Evolutionary conservation across 1,140 invertebrate genomes (phyloP), one percentile per base, ranked within the genome.

Genomic region (Cataglyphis hispanica): DNA sequence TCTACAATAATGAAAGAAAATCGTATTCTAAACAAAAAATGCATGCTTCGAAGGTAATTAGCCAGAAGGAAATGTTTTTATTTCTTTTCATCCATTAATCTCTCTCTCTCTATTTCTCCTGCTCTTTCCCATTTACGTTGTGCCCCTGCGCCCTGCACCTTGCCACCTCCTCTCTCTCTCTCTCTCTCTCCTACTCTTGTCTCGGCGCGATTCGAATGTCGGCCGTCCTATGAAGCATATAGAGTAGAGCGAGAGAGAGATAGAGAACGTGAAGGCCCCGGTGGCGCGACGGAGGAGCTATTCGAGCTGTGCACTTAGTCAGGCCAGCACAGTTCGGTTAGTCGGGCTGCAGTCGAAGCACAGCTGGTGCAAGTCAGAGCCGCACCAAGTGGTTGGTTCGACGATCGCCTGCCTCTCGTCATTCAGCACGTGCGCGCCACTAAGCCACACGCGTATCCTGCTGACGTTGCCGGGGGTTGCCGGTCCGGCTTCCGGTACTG

Each of bases 81-180:
- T 56, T 8, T 56, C 27, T 37, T 37, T 75, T 16, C 53, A 19
- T 27, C 31, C 6, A 58, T 37, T 25, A n/a, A n/a, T 34, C 64
- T 74, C 69, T 86, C 80, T 85, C 76, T 76, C 67, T 34, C 8
- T 11, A 10, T 87, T 58, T 85, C 58, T 50, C 60, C 85, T 46
- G 27, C 70, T n/a, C 69, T 84, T 64, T 46, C 16, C 11, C 56
- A 16, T 3, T 25, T 43, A 43, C 50, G 4, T 58, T n/a, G 10
- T n/a, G 46, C 64, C 50, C 53, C 16, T 53, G 63, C 64, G 63
- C 46, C 77, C 63, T 81, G 66, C 43, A 69, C n/a, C 31, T 69
- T 40, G 63, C 46, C 50, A 60, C 19, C 64, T 56, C 25, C 8
- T 69, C 22, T 46, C 60, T 61, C 66, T 10, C 58, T 58, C 7